Conservation (phyloP, 1,140 invertebrate species). For the Stenopsyche tienmushanensis region DNA sequence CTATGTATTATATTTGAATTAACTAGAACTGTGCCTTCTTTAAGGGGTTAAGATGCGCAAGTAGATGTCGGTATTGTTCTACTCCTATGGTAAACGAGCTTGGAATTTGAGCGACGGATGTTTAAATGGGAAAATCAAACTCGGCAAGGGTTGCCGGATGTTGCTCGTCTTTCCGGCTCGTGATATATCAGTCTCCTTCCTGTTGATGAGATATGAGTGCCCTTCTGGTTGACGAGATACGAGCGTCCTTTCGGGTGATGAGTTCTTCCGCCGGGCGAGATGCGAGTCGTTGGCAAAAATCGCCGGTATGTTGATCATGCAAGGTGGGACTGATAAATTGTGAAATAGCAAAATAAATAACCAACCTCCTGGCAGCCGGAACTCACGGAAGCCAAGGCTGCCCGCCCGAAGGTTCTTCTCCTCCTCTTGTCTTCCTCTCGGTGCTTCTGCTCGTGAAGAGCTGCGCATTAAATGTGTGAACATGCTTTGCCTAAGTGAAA, state of each 20-base stretch:
- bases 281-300: neutral
- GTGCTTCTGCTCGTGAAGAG: conserved; percentile 4
- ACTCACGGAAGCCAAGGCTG: too few relatives aligned
- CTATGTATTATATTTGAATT: too few relatives aligned
- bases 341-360: neutral
- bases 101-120: neutral
- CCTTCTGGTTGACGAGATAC: neutral
- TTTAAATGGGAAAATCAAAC: neutral
- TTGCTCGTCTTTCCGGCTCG: neutral
- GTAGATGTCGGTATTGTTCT: too few relatives aligned
- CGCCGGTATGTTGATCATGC: neutral
- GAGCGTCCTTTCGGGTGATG: neutral
- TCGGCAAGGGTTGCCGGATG: neutral
- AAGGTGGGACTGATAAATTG: neutral
- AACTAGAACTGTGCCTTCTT: neutral
- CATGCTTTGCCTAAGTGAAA: conserved; percentile 32
- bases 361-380: neutral
- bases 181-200: neutral
- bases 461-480: conserved; percentile 31
- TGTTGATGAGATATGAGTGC: neutral
- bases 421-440: neutral
- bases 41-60: too few relatives aligned
- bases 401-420: too few relatives aligned
- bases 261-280: neutral
- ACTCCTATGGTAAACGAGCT: too few relatives aligned